Conservation (phyloP, 2,797 vertebrate species). For the Alfaro cultratus region DNA sequence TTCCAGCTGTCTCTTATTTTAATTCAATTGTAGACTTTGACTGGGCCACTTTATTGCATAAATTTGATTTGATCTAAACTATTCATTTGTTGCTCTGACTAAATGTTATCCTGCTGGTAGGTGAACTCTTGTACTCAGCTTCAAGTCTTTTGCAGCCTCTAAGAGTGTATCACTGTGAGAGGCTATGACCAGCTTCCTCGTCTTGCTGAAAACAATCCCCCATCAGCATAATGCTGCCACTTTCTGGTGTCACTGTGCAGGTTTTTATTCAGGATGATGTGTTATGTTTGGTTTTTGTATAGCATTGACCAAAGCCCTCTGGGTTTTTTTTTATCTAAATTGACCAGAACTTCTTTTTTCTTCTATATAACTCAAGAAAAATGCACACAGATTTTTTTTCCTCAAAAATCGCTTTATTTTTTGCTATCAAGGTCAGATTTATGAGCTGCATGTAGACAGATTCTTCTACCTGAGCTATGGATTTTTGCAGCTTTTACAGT, state of each 20-base stretch:
- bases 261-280: not conserved
- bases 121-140: not conserved
- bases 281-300: not conserved
- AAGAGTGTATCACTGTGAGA: not conserved
- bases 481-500: not conserved
- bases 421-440: not conserved
- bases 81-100: not conserved
- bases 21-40: not conserved
- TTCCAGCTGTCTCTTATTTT: not conserved
- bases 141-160: not conserved
- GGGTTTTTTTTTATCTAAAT: not conserved
- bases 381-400: not conserved
- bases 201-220: not conserved
- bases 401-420: not conserved
- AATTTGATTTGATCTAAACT: not conserved
- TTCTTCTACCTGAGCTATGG: not conserved
- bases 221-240: not conserved
- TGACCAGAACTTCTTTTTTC: not conserved
- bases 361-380: not conserved
- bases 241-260: not conserved
- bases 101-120: not conserved
- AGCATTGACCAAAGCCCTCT: not conserved
- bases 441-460: not conserved
- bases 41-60: not conserved
- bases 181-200: too few species aligned